These are phyloP conservation scores for Callorhinus ursinus DNA, from an alignment of 2,113 vertebrate genomes.

Conservation along the genomic window DNA sequence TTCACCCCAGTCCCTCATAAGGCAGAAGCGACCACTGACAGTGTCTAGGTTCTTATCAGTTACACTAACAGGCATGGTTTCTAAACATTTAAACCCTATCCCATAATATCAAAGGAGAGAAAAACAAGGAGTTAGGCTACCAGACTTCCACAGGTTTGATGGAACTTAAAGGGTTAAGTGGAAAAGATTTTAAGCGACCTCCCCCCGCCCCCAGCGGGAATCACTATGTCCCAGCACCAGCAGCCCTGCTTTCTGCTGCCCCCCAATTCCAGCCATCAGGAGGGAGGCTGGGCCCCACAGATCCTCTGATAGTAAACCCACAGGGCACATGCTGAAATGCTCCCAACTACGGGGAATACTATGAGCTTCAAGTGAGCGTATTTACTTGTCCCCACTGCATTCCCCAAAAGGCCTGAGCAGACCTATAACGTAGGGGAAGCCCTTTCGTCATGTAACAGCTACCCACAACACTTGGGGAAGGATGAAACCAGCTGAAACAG, in stretches of 20 bases:
- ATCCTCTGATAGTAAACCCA: neutral
- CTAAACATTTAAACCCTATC: neutral
- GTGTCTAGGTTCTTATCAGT: neutral
- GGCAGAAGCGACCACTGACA: neutral
- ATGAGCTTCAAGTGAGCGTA: accelerated
- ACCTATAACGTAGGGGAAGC: neutral
- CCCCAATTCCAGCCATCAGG: neutral
- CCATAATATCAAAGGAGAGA: neutral
- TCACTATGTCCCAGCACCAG: neutral
- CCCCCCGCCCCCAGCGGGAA: neutral
- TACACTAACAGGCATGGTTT: neutral
- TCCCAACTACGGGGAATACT: neutral
- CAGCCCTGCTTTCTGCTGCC: neutral
- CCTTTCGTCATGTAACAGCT: neutral
- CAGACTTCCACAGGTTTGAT: neutral
- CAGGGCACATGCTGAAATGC: neutral
- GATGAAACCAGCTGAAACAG: neutral
- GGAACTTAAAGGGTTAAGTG: neutral
- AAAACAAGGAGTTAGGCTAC: neutral
- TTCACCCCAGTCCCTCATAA: neutral
- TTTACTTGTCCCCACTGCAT: neutral
- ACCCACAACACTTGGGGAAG: neutral
- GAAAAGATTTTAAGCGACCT: neutral
- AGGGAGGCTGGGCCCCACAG: neutral
- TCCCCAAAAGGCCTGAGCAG: neutral